Evolutionary conservation across 1,140 invertebrate species (phyloP).

Genomic region (Chironomus tepperi): DNA sequence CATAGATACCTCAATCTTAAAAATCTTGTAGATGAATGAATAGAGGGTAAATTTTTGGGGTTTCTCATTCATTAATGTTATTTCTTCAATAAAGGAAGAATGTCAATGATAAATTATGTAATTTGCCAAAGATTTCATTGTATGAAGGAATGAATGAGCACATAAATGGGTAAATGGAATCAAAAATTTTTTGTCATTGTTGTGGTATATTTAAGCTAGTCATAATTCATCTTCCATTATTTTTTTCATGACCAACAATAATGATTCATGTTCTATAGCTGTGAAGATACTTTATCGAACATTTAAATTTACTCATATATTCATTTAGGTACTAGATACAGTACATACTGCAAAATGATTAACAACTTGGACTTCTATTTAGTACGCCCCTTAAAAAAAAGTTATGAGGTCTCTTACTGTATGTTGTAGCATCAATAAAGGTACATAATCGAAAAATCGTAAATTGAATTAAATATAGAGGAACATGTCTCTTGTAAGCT

Average conservation of each 20-base stretch:
- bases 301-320: too few relatives aligned
- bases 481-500: neutral
- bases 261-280: neutral
- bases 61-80: too few relatives aligned
- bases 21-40: too few relatives aligned
- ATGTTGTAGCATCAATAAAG: too few relatives aligned
- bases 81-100: too few relatives aligned
- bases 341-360: neutral
- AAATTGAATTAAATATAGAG: neutral
- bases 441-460: slow-evolving; percentile 1
- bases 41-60: too few relatives aligned
- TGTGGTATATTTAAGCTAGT: neutral
- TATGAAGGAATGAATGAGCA: neutral
- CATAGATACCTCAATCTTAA: too few relatives aligned
- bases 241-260: neutral
- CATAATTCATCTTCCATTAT: neutral
- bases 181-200: neutral
- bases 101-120: neutral
- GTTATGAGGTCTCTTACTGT: too few relatives aligned
- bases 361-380: neutral
- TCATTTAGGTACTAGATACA: too few relatives aligned
- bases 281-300: too few relatives aligned
- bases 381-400: neutral
- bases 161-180: neutral
- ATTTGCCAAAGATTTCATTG: neutral